phyloP scores from a whole-genome alignment of 2,113 vertebrate species.

The Girardinichthys multiradiatus region DNA sequence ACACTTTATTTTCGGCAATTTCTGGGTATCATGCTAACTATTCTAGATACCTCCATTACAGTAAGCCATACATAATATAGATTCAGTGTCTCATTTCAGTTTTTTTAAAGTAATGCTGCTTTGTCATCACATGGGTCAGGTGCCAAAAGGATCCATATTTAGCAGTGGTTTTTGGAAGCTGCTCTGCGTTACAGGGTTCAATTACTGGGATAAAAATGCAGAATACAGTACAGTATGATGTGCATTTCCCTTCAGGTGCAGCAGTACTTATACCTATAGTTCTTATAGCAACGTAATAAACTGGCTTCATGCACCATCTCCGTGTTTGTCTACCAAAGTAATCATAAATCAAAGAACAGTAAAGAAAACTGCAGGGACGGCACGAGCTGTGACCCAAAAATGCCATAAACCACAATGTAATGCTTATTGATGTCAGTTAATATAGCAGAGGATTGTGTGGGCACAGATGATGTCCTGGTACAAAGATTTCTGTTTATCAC shows the following conservation, averaged over 20 bases:
- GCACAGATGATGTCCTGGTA: slow-evolving; percentile 37
- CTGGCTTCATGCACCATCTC: not conserved
- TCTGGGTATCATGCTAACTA: not conserved
- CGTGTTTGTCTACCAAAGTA: not conserved
- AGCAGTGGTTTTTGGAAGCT: not conserved
- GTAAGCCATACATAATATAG: not conserved
- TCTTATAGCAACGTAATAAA: not conserved
- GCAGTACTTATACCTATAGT: not conserved
- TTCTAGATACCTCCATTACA: not conserved
- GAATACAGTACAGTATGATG: not conserved
- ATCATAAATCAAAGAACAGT: not conserved
- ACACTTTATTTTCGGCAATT: not conserved
- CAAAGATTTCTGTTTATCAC: slow-evolving; percentile 51
- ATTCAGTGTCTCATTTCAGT: not conserved
- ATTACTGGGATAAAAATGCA: not conserved
- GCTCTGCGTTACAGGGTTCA: not conserved
- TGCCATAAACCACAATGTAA: not conserved
- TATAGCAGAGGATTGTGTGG: not conserved
- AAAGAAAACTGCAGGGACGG: not conserved
- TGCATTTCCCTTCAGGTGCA: not conserved
- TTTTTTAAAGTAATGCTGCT: not conserved
- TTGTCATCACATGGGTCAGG: not conserved
- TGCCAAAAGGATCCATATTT: not conserved
- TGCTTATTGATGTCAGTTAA: not conserved
- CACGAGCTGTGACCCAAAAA: not conserved